Evolutionary conservation across 2,113 vertebrate species (phyloP).

Genomic region (Boulengeromyrus knoepffleri): DNA sequence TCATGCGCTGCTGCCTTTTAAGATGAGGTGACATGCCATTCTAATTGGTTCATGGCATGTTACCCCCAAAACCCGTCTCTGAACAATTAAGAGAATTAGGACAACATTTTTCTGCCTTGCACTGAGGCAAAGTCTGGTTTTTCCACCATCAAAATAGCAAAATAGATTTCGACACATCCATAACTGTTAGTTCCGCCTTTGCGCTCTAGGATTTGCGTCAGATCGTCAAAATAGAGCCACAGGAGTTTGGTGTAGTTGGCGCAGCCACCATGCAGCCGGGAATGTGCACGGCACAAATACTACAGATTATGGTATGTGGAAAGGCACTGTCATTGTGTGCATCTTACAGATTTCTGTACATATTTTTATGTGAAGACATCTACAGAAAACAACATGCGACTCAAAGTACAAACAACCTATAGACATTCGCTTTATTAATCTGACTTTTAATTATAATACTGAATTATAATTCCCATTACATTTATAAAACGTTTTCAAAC

Average conservation of each 20-base stretch:
- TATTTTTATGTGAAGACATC: neutral
- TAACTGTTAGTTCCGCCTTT: too few relatives aligned
- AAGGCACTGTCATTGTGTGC: neutral
- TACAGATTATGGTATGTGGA: neutral
- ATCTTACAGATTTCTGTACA: neutral
- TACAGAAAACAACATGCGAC: neutral
- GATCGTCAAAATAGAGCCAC: too few relatives aligned
- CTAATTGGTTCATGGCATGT: too few relatives aligned
- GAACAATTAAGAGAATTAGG: too few relatives aligned
- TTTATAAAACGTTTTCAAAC: constrained; percentile 62
- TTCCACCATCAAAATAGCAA: neutral
- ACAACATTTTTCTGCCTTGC: too few relatives aligned
- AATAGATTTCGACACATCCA: too few relatives aligned
- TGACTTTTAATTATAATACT: constrained; percentile 56
- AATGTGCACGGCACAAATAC: neutral
- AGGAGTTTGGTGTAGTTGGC: too few relatives aligned
- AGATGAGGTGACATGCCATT: too few relatives aligned
- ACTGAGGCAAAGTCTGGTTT: neutral
- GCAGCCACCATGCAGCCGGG: too few relatives aligned
- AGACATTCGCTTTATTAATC: constrained; percentile 44
- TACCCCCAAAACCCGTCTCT: too few relatives aligned
- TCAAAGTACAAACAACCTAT: constrained; percentile 27
- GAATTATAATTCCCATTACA: constrained; percentile 53
- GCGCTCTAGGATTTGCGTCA: too few relatives aligned
- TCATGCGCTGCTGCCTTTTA: too few relatives aligned